Evolutionary conservation across 2,888 invertebrate species (phyloP), one percentile per base, ranked within the genome.

Genomic region (Archips crataeganus): DNA sequence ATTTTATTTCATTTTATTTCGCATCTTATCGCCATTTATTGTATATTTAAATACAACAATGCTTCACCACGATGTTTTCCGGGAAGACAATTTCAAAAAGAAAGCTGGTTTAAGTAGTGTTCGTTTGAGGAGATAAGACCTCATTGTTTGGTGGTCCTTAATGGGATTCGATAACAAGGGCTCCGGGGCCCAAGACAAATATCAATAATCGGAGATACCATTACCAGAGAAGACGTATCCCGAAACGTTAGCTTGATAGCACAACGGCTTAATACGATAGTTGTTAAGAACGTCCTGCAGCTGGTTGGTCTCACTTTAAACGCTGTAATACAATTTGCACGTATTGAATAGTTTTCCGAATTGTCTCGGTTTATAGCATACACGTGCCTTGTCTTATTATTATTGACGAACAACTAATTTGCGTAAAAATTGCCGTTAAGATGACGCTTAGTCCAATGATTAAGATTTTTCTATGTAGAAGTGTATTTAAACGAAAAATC

Each of bases 111-210:
- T 79, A 75, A 79, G 79, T 75, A 75, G 75, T 76, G 75, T 74
- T 76, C 74, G 74, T 76, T 75, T 76, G 64, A 67, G 67, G 75
- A 57, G 78, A 80, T 65, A 70, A 78, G 79, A 73, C 65, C 49
- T 79, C 77, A 77, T 68, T 78, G 78, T 81, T 83, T 77, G 86
- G 87, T 88, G 89, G 89, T 85, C 85, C 81, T 81, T 84, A 85
- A 87, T 84, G 82, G 71, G 79, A 76, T 80, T 78, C 77, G 87
- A 87, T 87, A 86, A 85, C 75, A 71, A 75, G 79, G 76, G 75
- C 78, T 76, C 78, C 73, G 59, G 74, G 72, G 78, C 81, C 73
- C 79, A 81, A 82, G 83, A 83, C 78, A 75, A 81, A 82, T 81
- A 79, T 72, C 72, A 75, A 77, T 75, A 76, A 65, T 65, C 71